Evolutionary conservation across 2,888 invertebrate species (phyloP).

Genomic region (Dastarcus helophoroides): DNA sequence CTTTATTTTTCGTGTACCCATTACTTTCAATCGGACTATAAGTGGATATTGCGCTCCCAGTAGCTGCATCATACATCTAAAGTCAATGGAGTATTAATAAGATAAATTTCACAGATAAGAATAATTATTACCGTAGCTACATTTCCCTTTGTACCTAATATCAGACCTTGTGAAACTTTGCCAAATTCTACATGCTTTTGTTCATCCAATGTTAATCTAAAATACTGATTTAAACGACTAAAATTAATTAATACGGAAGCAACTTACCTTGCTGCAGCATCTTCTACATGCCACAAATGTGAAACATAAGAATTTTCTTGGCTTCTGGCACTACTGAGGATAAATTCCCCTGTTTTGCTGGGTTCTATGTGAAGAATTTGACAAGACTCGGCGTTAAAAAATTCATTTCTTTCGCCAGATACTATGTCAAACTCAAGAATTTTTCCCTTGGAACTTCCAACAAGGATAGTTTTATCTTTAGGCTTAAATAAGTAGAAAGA

Average conservation of each 20-base stretch:
- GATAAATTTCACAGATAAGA: background rate
- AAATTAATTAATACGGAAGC: conserved; percentile 7
- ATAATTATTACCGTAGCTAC: conserved; percentile 52
- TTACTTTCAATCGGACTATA: conserved; percentile 77
- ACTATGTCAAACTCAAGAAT: conserved; percentile 78
- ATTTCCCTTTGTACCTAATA: conserved; percentile 81
- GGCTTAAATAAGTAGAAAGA: conserved; percentile 31
- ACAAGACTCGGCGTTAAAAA: conserved; percentile 74
- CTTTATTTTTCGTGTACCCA: conserved; percentile 85
- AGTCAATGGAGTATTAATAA: conserved; percentile 12
- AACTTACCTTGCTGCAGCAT: conserved; percentile 51
- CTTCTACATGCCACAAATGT: conserved; percentile 64
- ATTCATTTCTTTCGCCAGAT: conserved; percentile 68
- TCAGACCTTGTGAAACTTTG: conserved; percentile 70
- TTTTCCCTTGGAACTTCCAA: conserved; percentile 87
- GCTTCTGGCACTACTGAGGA: conserved; percentile 79
- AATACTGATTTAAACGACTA: conserved; percentile 10
- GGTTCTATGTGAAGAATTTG: conserved; percentile 71
- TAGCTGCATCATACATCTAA: conserved; percentile 80
- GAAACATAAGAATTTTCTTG: conserved; percentile 75
- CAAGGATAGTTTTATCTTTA: conserved; percentile 45
- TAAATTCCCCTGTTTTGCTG: conserved; percentile 60
- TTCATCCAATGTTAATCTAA: conserved; percentile 31
- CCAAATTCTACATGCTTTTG: conserved; percentile 90
- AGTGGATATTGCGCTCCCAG: conserved; percentile 60